phyloP scores from a whole-genome alignment of 1,140 invertebrate genomes.

The Drosophila athabasca region DNA sequence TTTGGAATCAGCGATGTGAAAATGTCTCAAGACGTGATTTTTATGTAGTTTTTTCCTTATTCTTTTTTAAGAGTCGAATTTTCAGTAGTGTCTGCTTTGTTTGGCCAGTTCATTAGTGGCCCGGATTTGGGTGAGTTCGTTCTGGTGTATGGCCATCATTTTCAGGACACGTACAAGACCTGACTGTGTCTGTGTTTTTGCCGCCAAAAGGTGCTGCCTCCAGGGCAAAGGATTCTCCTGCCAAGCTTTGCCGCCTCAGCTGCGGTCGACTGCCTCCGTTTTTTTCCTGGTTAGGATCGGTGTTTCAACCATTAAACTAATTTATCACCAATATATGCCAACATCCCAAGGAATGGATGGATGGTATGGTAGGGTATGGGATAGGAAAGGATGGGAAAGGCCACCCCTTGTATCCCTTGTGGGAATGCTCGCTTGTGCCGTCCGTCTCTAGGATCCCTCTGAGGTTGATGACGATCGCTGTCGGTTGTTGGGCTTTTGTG shows the following conservation, averaged over 20 bases:
- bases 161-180: conserved; percentile 57
- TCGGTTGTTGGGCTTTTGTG: conserved; percentile 64
- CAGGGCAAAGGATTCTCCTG: conserved; percentile 25
- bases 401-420: conserved; percentile 50
- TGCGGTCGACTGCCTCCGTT: conserved; percentile 61
- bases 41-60: conserved; percentile 28
- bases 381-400: conserved; percentile 41
- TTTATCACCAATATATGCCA: conserved; percentile 80
- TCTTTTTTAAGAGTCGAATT: conserved; percentile 35
- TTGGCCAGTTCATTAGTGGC: conserved; percentile 71
- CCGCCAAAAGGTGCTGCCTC: conserved; percentile 57
- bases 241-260: conserved; percentile 60
- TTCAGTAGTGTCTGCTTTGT: conserved; percentile 51
- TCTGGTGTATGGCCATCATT: conserved; percentile 36
- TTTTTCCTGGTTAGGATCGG: conserved; percentile 4
- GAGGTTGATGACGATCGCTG: conserved; percentile 11
- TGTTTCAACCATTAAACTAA: conserved; percentile 73
- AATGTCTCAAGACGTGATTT: conserved; percentile 65
- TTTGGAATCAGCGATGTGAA: conserved; percentile 73
- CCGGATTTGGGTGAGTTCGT: conserved; percentile 36
- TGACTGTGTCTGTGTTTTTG: conserved; percentile 19
- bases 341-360: conserved; percentile 10
- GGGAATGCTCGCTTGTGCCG: conserved; percentile 40
- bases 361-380: conserved; percentile 6
- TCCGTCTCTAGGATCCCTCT: conserved; percentile 7